Conservation (phyloP, 2,797 vertebrate species). For the Knipowitschia caucasica region DNA sequence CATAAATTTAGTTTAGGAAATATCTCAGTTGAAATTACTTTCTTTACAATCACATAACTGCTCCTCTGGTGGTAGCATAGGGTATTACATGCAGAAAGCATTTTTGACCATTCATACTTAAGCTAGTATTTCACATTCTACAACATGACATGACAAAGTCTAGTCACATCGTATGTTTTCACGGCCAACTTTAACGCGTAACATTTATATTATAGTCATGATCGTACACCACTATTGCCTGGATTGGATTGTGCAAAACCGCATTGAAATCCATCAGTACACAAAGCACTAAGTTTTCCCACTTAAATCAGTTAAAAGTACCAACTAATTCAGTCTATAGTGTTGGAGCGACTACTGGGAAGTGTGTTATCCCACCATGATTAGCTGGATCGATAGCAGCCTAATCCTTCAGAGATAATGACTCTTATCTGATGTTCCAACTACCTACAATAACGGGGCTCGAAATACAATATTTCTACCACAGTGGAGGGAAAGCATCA, state of each 20-base stretch:
- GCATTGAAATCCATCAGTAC: background rate
- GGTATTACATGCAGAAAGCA: too few relatives aligned
- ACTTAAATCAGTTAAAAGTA: conserved; percentile 11
- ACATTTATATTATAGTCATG: too few relatives aligned
- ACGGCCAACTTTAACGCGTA: too few relatives aligned
- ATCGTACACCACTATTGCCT: too few relatives aligned
- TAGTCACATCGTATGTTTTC: too few relatives aligned
- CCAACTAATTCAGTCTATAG: conserved; percentile 44
- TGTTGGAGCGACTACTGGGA: conserved; percentile 30
- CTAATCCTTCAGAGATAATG: conserved; percentile 71
- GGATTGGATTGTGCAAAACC: background rate
- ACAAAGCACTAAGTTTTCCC: background rate
- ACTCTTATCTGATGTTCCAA: conserved; percentile 68
- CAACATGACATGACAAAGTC: too few relatives aligned
- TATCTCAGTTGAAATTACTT: too few relatives aligned
- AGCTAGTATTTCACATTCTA: too few relatives aligned
- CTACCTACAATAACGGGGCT: conserved; percentile 63
- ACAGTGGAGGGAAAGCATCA: conserved; percentile 32
- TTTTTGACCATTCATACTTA: too few relatives aligned
- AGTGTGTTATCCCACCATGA: conserved; percentile 60
- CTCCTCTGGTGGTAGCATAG: too few relatives aligned
- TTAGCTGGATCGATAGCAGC: conserved; percentile 64
- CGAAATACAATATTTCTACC: conserved; percentile 66
- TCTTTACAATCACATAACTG: too few relatives aligned
- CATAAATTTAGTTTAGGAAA: too few relatives aligned